Evolutionary conservation across 2,888 invertebrate genomes (phyloP).

Genomic region (Pseudococcus viburni): DNA sequence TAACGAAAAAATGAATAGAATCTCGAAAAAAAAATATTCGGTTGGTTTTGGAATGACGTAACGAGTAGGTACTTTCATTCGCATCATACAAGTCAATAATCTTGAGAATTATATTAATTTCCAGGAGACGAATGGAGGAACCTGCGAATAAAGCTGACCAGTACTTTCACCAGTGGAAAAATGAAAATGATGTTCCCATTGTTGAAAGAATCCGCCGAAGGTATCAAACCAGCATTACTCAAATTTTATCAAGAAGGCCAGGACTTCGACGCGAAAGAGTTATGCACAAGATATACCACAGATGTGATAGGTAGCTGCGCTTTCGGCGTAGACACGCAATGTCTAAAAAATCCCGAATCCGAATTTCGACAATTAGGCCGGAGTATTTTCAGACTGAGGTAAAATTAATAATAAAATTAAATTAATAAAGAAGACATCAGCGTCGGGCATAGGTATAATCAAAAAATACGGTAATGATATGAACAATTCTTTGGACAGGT

Average conservation of each 20-base stretch:
- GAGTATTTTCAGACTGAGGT: neutral
- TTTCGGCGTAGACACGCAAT: slow-evolving; percentile 73
- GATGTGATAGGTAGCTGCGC: slow-evolving; percentile 74
- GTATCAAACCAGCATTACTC: slow-evolving; percentile 68
- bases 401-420: neutral
- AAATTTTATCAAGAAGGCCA: neutral
- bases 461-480: neutral
- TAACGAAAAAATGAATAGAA: too few relatives aligned
- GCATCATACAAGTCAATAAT: too few relatives aligned
- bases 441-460: too few relatives aligned
- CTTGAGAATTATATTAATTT: slow-evolving; percentile 64
- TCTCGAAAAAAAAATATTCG: too few relatives aligned
- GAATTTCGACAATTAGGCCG: slow-evolving; percentile 71
- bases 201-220: slow-evolving; percentile 70
- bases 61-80: too few relatives aligned
- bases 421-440: too few relatives aligned
- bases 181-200: slow-evolving; percentile 73
- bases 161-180: slow-evolving; percentile 74
- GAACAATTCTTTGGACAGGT: neutral
- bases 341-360: slow-evolving; percentile 71
- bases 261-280: slow-evolving; percentile 71
- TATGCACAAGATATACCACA: slow-evolving; percentile 72
- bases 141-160: slow-evolving; percentile 72
- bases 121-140: slow-evolving; percentile 72
- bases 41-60: too few relatives aligned